Evolutionary conservation across 1,140 invertebrate species (phyloP).

Genomic region (Nephila pilipes): DNA sequence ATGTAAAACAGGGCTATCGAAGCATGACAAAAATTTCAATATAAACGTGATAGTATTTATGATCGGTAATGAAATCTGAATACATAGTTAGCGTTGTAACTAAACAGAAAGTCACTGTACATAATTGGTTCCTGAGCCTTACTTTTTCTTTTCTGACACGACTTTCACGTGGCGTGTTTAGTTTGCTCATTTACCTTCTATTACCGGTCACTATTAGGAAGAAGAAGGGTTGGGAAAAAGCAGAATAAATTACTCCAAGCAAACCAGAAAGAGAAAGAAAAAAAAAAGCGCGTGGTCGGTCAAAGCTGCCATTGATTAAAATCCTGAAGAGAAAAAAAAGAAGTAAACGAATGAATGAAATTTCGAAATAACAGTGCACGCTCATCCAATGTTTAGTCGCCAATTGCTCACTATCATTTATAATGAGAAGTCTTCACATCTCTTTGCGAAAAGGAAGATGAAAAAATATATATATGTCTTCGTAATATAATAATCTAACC

Average conservation of each 20-base stretch:
- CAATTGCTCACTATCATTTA: constrained; percentile 36
- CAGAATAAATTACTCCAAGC: not conserved
- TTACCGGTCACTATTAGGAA: not conserved
- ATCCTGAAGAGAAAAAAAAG: not conserved
- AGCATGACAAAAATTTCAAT: not conserved
- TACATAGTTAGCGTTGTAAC: not conserved
- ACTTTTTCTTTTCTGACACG: constrained; percentile 20
- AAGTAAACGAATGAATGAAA: constrained; percentile 9
- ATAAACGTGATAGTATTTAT: constrained; percentile 11
- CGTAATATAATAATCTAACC: constrained; percentile 35
- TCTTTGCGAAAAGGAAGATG: not conserved
- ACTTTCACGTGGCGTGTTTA: not conserved
- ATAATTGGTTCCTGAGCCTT: not conserved
- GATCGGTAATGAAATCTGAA: not conserved
- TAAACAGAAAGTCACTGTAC: not conserved
- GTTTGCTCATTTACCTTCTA: constrained; percentile 1
- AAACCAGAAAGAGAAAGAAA: not conserved
- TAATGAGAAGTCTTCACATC: constrained; percentile 17
- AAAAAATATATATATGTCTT: not conserved
- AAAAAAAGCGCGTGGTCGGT: not conserved
- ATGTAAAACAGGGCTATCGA: not conserved
- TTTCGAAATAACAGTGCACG: constrained; percentile 47
- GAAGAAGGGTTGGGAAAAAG: not conserved
- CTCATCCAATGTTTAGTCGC: constrained; percentile 18
- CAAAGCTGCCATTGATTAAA: not conserved